Conservation (phyloP, 1,140 invertebrate species). For the Apis cerana region DNA sequence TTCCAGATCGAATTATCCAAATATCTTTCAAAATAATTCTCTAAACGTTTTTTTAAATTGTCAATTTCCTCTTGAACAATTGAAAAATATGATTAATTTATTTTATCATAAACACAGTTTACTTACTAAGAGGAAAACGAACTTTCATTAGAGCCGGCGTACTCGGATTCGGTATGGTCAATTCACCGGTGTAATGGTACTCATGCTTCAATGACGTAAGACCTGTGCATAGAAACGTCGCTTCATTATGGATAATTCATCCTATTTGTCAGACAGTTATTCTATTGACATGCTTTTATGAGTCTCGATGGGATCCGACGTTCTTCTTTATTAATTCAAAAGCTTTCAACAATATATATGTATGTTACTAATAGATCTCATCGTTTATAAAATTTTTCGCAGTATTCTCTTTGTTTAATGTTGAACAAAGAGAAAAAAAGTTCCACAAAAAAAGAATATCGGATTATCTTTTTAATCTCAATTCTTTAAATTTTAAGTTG, state of each 20-base stretch:
- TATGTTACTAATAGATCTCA: not conserved
- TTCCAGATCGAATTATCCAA: not conserved
- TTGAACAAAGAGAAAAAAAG: not conserved
- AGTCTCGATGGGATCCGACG: slow-evolving; percentile 41
- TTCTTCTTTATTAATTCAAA: slow-evolving; percentile 52
- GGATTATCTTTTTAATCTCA: not conserved
- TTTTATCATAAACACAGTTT: not conserved
- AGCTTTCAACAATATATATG: slow-evolving; percentile 21
- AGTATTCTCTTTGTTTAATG: not conserved
- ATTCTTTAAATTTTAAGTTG: not conserved
- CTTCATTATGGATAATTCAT: slow-evolving; percentile 68
- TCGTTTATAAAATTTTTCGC: not conserved
- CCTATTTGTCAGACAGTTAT: slow-evolving; percentile 73
- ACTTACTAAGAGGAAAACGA: slow-evolving; percentile 91
- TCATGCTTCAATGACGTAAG: slow-evolving; percentile 87
- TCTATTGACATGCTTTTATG: slow-evolving; percentile 68
- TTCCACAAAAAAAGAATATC: not conserved
- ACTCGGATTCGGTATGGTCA: slow-evolving; percentile 85
- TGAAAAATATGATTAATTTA: not conserved
- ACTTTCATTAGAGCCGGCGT: slow-evolving; percentile 87
- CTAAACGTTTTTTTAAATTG: too few relatives aligned
- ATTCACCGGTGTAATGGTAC: slow-evolving; percentile 88
- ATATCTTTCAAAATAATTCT: too few relatives aligned
- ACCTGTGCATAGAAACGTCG: slow-evolving; percentile 81
- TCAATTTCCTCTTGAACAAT: not conserved